These are phyloP conservation scores for Ctenicera cuprea DNA, from an alignment of 2,888 invertebrate species.

Conservation along the genomic window DNA sequence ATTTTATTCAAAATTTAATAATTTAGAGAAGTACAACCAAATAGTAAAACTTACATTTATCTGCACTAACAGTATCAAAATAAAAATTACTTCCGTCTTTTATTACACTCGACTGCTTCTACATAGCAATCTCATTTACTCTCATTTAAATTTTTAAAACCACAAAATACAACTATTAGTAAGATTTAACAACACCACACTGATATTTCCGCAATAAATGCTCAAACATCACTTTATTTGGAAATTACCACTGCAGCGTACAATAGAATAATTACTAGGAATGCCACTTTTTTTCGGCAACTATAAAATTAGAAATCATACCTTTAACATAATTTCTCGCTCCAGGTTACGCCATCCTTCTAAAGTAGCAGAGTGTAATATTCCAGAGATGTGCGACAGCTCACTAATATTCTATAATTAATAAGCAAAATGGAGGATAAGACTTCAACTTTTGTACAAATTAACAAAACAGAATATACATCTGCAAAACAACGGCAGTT, in stretches of 20 bases:
- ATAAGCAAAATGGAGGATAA: slow-evolving; percentile 12
- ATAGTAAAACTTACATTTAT: slow-evolving; percentile 41
- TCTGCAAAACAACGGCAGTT: neutral
- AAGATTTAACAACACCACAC: no score
- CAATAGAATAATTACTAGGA: no score
- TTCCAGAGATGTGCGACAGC: slow-evolving; percentile 8
- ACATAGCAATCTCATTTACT: no score
- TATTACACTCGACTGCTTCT: slow-evolving; percentile 26
- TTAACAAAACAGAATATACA: slow-evolving; percentile 17
- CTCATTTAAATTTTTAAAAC: neutral
- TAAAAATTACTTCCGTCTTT: slow-evolving; percentile 24
- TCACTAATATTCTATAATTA: slow-evolving; percentile 13
- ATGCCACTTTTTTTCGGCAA: neutral
- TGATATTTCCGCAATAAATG: no score
- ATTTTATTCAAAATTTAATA: slow-evolving; percentile 46
- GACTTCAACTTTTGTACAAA: slow-evolving; percentile 6
- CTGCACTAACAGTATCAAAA: slow-evolving; percentile 31
- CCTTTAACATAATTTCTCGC: no score
- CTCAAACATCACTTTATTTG: no score
- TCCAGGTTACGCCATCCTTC: no score
- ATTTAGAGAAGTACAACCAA: slow-evolving; percentile 45
- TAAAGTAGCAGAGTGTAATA: slow-evolving; percentile 8
- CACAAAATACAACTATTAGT: neutral
- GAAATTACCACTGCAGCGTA: no score
- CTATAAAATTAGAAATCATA: slow-evolving; percentile 4